Evolutionary conservation across 2,797 vertebrate species (phyloP), one percentile per base, ranked within the genome.

Genomic region (Pagetopsis macropterus): DNA sequence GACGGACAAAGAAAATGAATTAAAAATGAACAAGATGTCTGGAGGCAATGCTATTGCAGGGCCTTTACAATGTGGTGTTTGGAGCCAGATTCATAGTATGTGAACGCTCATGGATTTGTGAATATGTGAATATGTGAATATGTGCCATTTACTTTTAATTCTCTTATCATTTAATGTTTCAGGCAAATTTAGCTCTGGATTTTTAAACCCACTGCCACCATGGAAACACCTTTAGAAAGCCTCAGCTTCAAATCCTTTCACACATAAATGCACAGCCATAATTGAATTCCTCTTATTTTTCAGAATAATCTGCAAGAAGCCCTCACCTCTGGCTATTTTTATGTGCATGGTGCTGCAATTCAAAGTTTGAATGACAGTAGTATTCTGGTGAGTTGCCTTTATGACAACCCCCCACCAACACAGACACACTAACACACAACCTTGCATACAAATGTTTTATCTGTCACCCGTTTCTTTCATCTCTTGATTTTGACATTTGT

Each of bases 211-310:
- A 23, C 40, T 15, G 60, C 66, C 61, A 50, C 69, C 62, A 55
- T 58, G 61, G 72, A 82, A 84, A 87, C 48, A 57, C 62, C 60
- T 75, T 58, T 65, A 79, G 66, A 88, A 83, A 61, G 55, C 15
- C 64, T 82, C 70, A 77, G 79, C 79, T 80, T 75, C 31, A 89
- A 88, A 87, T 86, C 87, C 86, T 81, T 87, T 88, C 85, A 88
- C 87, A 87, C 79, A 85, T 60, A 71, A 77, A 79, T 82, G 82
- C 73, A 63, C 84, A 69, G 68, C 66, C 65, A 84, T 90, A 90
- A 92, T 89, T 91, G 87, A 91, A 91, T 90, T 87, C 81, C 21
- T 70, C 59, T 70, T 65, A 78, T 86, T 84, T 88, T 79, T 84
- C 78, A 69, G 50, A 62, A 72, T 81, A 83, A 86, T 83, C 59